These are phyloP conservation scores for Anthopleura sola DNA, from an alignment of 64 coral and sea anemone genomes.

Conservation along the genomic window DNA sequence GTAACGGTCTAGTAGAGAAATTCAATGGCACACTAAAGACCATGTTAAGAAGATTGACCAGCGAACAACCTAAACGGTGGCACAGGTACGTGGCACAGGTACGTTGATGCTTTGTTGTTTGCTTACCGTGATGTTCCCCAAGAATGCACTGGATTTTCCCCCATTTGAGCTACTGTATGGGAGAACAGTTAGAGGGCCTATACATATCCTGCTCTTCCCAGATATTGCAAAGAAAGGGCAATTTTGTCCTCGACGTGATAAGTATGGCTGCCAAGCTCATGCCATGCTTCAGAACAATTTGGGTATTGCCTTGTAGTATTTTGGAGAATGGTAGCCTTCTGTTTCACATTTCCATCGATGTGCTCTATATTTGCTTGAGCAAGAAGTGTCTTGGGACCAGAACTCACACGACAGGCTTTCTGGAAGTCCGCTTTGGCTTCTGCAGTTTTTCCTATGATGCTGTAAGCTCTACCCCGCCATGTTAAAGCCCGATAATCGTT, in stretches of 20 bases:
- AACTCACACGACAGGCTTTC: slow-evolving; percentile 4
- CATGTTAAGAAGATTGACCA: slow-evolving; percentile 26
- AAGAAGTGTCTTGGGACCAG: not conserved
- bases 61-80: slow-evolving; percentile 9
- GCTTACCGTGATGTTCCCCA: slow-evolving; percentile 49
- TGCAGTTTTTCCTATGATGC: not conserved
- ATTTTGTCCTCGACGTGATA: not conserved
- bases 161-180: not conserved
- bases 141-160: slow-evolving; percentile 37
- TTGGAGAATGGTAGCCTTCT: slow-evolving; percentile 4
- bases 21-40: slow-evolving; percentile 56
- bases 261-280: slow-evolving; percentile 4
- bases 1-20: slow-evolving; percentile 30
- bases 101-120: not conserved
- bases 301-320: not conserved
- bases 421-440: not conserved
- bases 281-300: slow-evolving; percentile 17
- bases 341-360: not conserved
- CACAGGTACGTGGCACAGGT: too few species aligned
- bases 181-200: slow-evolving; percentile 15
- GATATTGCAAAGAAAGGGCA: not conserved
- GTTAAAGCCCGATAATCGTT: slow-evolving; percentile 1
- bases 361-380: slow-evolving; percentile 4
- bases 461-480: not conserved
- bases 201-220: slow-evolving; percentile 1